Evolutionary conservation across 2,113 vertebrate species (phyloP).

Genomic region (Symphodus melops): DNA sequence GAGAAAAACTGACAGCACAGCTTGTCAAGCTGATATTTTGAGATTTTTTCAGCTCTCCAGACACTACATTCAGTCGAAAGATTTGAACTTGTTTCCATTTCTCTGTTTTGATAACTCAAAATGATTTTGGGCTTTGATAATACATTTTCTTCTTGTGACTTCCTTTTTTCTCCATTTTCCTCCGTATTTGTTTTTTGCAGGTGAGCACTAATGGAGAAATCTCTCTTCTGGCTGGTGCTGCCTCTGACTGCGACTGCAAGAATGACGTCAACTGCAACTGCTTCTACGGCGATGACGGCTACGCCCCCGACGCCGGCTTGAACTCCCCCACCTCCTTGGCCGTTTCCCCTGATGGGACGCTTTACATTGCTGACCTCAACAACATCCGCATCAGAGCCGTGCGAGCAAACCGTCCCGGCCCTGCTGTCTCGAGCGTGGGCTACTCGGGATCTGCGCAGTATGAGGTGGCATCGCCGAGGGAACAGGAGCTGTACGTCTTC

Average conservation of each 20-base stretch:
- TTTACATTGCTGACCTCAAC: conserved; percentile 97
- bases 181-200: conserved; percentile 64
- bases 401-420: conserved; percentile 89
- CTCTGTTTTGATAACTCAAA: conserved; percentile 39
- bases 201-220: conserved; percentile 98
- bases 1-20: conserved; percentile 28
- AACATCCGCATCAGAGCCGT: conserved; percentile 97
- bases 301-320: conserved; percentile 94
- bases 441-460: conserved; percentile 84
- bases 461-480: conserved; percentile 94
- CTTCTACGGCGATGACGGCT: conserved; percentile 96
- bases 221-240: conserved; percentile 93
- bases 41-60: conserved; percentile 41
- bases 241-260: conserved; percentile 99
- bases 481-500: conserved; percentile 97
- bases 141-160: conserved; percentile 6
- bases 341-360: conserved; percentile 94
- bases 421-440: conserved; percentile 73
- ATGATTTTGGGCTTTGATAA: conserved; percentile 31
- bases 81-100: conserved; percentile 2
- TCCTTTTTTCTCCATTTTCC: conserved; percentile 9
- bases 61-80: conserved; percentile 18
- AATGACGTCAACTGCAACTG: conserved; percentile 99
- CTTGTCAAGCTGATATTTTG: conserved; percentile 28
- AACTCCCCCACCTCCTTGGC: conserved; percentile 96